Base-by-base conservation (phyloP, 2,888 invertebrate genomes). In the Diploptera punctata region DNA sequence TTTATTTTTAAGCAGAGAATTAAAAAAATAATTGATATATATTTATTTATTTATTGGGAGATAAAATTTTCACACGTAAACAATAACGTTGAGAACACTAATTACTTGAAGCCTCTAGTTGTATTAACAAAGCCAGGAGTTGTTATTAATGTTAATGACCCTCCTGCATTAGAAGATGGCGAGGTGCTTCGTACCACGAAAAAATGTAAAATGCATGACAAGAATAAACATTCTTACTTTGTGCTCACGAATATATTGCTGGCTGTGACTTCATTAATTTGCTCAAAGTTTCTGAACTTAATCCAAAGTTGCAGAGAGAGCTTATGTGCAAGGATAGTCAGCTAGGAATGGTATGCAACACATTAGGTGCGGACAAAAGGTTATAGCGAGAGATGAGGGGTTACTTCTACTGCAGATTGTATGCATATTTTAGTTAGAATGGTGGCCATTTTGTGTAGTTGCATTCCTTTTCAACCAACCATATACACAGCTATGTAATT, bases 341-440 rank as follows among this genome's bases (percentile, higher is more conserved):
- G 26, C 24, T 38, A 18, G n/a, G 13, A 38, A 62, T 62, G 43
- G 43, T 18, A 62, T 38, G 43, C 43, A 62, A 43, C 62, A 43
- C 43, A 24, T 65, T 65, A 65, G 62, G 62, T 43, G 62, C 43
- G 38, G 43, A 65, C 43, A 21, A 65, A 65, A 43, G 21, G 21
- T 43, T 61, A 31, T 61, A 33, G 61, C 18, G 38, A 9, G 61
- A 19, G n/a, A n/a, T 21, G 54, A 16, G 26, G 44, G 65, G 43
- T 44, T 44, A 44, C 44, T 65, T 65, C 65, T 44, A 65, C 65
- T 65, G 65, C 43, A 65, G 65, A 65, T 43, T 65, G 43, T 65
- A 44, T 24, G 65, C 44, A 65, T 65, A 65, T 65, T 44, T 65
- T 44, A 65, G 65, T 65, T 65, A 65, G 44, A 65, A 65, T 43